Percentiles rank a stretch among this genome's conserved stretches.
phyloP scores from a whole-genome alignment of 1,140 invertebrate species.

The Zaprionus tsacasi region DNA sequence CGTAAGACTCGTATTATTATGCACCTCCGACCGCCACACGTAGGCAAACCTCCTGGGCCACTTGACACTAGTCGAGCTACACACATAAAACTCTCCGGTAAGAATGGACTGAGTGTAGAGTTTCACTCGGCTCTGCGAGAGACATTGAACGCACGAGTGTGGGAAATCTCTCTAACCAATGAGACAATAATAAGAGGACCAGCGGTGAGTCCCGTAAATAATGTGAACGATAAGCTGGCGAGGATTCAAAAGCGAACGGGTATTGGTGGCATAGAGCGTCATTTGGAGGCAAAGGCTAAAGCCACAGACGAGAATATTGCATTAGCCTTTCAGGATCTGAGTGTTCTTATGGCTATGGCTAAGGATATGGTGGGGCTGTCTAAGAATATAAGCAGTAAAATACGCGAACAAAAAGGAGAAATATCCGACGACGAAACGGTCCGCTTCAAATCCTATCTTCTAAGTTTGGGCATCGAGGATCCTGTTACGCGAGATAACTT shows the following conservation, averaged over 20 bases:
- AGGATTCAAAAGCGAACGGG: slow-evolving; percentile 89
- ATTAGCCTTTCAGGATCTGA: slow-evolving; percentile 97
- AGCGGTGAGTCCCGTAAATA: slow-evolving; percentile 72
- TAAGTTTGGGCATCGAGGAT: slow-evolving; percentile 98
- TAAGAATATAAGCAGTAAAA: slow-evolving; percentile 96
- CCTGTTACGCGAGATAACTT: slow-evolving; percentile 97
- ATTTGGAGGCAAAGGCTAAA: slow-evolving; percentile 94
- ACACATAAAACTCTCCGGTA: slow-evolving; percentile 94
- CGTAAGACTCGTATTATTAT: slow-evolving; percentile 93
- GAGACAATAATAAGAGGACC: slow-evolving; percentile 48
- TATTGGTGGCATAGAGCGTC: slow-evolving; percentile 97
- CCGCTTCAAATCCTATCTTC: slow-evolving; percentile 96
- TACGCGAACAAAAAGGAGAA: slow-evolving; percentile 96
- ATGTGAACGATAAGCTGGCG: slow-evolving; percentile 83
- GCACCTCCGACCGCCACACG: slow-evolving; percentile 88
- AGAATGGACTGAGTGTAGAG: slow-evolving; percentile 90
- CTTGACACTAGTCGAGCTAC: slow-evolving; percentile 88
- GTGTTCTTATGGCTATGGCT: slow-evolving; percentile 96
- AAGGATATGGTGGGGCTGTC: slow-evolving; percentile 98
- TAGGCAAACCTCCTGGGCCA: slow-evolving; percentile 90
- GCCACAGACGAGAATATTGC: slow-evolving; percentile 96
- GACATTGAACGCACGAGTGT: slow-evolving; percentile 87
- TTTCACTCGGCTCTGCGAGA: slow-evolving; percentile 89
- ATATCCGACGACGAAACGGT: slow-evolving; percentile 99
- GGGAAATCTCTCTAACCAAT: slow-evolving; percentile 85